Evolutionary conservation across 2,888 invertebrate species (phyloP), one percentile per base, ranked within the genome.

Genomic region (Heliothis peltigera): DNA sequence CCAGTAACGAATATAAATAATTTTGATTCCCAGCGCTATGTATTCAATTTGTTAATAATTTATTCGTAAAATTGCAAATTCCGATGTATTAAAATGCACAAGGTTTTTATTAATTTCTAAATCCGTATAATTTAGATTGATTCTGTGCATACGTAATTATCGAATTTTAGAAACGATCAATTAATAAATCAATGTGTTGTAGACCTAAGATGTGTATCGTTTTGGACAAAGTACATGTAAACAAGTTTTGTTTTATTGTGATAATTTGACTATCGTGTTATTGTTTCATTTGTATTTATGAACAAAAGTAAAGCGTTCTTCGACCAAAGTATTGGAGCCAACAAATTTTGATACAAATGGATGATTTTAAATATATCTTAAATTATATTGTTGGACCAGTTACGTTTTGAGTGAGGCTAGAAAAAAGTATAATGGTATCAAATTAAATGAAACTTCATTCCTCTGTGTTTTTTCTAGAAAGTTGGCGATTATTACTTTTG

Each of bases 221-320:
- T 63, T 59, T 64, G 44, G 47, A 52, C 28, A 17, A 22, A 48
- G 46, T 46, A 55, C 39, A 70, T 48, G 15, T 51, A 59, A 66
- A 71, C 21, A 64, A 53, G 62, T 53, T 61, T 64, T 70, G 65
- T 79, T 65, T 74, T 66, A 77, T 77, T 85, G 82, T 84, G 83
- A 84, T 83, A 84, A 78, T 69, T 73, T 49, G 49, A 60, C n/a
- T 64, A 47, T 55, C 39, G 48, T 71, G 64, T 70, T 67, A 49
- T 70, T 64, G 60, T 70, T 61, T 68, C 12, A 55, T 75, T 79
- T 75, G 60, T 80, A 81, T 79, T 79, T 82, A 80, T 74, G 49
- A 62, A 77, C 79, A 76, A 81, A 79, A 84, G 83, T 79, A 68
- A 77, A 61, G 48, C 10, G 49, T 56, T 42, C 7, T 10, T 5